Evolutionary conservation across 2,797 vertebrate species (phyloP), one percentile per base, ranked within the genome.

Genomic region (Lutjanus argentimaculatus): DNA sequence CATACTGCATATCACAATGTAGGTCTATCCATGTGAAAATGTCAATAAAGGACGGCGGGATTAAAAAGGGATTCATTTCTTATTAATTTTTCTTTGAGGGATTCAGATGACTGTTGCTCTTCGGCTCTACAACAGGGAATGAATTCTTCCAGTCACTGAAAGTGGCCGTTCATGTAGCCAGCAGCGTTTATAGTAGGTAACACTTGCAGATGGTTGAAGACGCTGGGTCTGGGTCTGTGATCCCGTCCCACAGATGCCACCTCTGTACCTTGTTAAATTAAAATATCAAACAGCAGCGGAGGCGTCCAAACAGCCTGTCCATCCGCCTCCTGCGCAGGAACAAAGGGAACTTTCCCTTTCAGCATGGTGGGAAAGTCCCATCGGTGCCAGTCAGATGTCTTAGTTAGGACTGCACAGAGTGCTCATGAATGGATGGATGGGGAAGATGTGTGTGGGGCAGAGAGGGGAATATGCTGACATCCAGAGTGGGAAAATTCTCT

Each of bases 201-300:
- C 65, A 64, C 72, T 71, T 67, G 69, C 81, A 83, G 74, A 83
- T 67, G 21, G 49, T 19, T 51, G 21, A 80, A 69, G 81, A 88
- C 66, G 61, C 69, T 12, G 22, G 58, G 55, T 81, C 72, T 42
- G 68, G 61, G 61, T 79, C 66, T 48, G 2, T 74, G 82, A 85
- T 77, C 82, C 73, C 77, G 64, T 62, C 67, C 75, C 80, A 85
- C 80, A 76, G 70, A 82, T 21, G 21, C 71, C 77, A 63, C 69
- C 70, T 89, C 30, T 0, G 36, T 75, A 76, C 25, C 62, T 57
- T 49, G 52, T 82, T 84, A 84, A 90, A 85, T 66, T 79, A 70
- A 87, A 91, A 89, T 89, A 91, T 93, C 90, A 92, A 93, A 93
- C 87, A 83, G 55, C 57, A 83, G 68, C 25, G 10, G 70, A 84